Evolutionary conservation across 1,140 invertebrate species (phyloP).

Genomic region (Camponotus vicinus): DNA sequence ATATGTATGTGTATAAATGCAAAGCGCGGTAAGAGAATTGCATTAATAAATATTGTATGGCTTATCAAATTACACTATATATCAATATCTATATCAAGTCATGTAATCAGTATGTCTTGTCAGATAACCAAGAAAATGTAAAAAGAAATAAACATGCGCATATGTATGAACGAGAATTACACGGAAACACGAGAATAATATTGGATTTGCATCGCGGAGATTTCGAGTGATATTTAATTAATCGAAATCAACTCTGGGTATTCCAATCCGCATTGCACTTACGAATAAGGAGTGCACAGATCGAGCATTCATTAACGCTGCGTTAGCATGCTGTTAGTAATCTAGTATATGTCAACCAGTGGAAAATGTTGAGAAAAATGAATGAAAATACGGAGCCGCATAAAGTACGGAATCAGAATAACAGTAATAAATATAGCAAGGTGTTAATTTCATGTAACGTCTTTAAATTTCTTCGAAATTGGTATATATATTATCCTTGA

Average conservation of each 20-base stretch:
- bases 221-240: constrained; percentile 1
- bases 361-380: constrained; percentile 11
- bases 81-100: neutral
- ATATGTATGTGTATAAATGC: neutral
- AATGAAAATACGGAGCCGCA: neutral
- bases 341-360: neutral
- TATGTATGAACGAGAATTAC: neutral
- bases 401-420: constrained; percentile 4
- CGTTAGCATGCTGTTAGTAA: neutral
- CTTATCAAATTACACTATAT: neutral
- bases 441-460: neutral
- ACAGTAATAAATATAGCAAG: constrained; percentile 3
- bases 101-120: neutral
- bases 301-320: neutral
- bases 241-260: neutral
- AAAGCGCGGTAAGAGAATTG: neutral
- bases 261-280: neutral
- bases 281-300: neutral
- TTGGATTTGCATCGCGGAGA: neutral
- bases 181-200: neutral
- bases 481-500: constrained; percentile 10
- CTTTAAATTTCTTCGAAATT: constrained; percentile 4
- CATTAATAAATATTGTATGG: neutral
- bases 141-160: neutral
- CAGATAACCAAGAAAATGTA: neutral